phyloP scores from a whole-genome alignment of 1,140 invertebrate genomes.

The Neodiprion virginianus region DNA sequence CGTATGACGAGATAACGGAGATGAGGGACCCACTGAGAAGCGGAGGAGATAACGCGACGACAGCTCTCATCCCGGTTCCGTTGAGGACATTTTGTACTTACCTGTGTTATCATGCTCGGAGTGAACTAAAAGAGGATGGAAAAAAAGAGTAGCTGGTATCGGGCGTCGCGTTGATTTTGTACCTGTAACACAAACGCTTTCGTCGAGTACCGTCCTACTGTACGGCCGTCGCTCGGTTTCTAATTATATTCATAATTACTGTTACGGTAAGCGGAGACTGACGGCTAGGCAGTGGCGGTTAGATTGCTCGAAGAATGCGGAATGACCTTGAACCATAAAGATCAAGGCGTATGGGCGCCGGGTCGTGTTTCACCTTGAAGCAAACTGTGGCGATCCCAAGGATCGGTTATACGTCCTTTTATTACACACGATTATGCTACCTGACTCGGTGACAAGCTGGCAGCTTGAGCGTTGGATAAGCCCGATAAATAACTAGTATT shows the following conservation, averaged over 20 bases:
- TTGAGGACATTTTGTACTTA: too few relatives aligned
- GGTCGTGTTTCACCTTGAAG: too few relatives aligned
- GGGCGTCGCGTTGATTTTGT: too few relatives aligned
- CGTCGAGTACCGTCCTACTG: background rate
- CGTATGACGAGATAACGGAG: too few relatives aligned
- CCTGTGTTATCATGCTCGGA: too few relatives aligned
- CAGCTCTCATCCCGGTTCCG: too few relatives aligned
- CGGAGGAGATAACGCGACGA: too few relatives aligned
- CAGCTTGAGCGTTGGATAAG: constrained; percentile 1
- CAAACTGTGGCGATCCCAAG: too few relatives aligned
- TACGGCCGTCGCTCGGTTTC: background rate
- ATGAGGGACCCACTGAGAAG: too few relatives aligned
- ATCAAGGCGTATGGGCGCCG: background rate
- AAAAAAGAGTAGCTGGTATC: background rate
- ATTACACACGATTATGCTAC: background rate
- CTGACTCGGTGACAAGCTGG: background rate
- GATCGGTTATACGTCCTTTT: background rate
- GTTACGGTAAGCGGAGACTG: background rate
- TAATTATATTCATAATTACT: background rate
- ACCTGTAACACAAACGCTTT: background rate
- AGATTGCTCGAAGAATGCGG: background rate
- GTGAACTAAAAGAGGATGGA: background rate
- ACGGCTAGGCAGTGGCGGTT: background rate
- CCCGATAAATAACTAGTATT: background rate
- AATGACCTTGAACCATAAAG: constrained; percentile 2